phyloP scores from a whole-genome alignment of 2,888 invertebrate genomes.

The Zhuqinia jingwanae region DNA sequence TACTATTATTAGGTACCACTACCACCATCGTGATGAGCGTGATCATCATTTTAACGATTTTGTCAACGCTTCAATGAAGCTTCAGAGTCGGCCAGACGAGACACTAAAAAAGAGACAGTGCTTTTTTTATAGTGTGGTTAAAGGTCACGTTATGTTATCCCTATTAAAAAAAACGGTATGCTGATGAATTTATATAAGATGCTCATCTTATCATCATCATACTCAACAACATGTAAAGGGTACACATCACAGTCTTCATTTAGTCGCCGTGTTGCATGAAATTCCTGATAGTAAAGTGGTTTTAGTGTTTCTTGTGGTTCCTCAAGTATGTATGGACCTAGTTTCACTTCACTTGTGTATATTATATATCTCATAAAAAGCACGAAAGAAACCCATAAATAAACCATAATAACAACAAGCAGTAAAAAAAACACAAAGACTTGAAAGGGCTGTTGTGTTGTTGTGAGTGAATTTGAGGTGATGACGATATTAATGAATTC shows the following conservation, averaged over 20 bases:
- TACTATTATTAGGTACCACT: background rate
- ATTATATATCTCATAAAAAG: background rate
- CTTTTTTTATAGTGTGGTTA: background rate
- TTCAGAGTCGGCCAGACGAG: slow-evolving; percentile 57
- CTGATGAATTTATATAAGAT: slow-evolving; percentile 3
- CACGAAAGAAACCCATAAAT: slow-evolving; percentile 7
- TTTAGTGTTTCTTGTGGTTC: background rate
- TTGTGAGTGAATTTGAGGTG: slow-evolving; percentile 14
- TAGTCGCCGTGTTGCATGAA: slow-evolving; percentile 15
- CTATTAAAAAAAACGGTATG: background rate
- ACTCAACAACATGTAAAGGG: background rate
- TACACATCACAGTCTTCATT: background rate
- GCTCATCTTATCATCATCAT: too few relatives aligned
- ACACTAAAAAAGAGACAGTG: background rate
- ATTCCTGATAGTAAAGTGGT: background rate
- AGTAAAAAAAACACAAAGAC: background rate
- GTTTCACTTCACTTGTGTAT: background rate
- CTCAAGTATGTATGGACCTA: background rate
- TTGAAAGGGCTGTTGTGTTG: background rate
- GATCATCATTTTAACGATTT: background rate
- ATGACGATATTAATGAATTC: slow-evolving; percentile 61
- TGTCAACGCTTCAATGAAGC: slow-evolving; percentile 56
- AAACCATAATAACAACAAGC: slow-evolving; percentile 23
- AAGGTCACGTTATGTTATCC: slow-evolving; percentile 39
- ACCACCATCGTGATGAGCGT: background rate